These are phyloP conservation scores for Drosophila sproati DNA, from an alignment of 1,140 invertebrate species.

Conservation along the genomic window DNA sequence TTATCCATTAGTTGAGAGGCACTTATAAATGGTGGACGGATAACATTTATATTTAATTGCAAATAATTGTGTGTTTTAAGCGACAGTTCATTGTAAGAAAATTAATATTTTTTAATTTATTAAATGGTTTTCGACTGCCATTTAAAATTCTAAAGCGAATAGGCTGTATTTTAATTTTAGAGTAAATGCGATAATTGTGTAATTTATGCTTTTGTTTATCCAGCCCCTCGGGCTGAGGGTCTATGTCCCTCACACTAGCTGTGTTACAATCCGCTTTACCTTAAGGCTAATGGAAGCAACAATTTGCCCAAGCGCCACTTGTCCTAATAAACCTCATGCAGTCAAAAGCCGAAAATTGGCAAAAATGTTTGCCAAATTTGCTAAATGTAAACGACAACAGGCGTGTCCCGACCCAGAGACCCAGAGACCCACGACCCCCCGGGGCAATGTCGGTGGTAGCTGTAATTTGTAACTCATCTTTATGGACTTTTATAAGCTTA, in stretches of 20 bases:
- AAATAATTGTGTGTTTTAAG: slow-evolving; percentile 22
- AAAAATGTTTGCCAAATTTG: slow-evolving; percentile 61
- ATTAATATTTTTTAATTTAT: slow-evolving; percentile 22
- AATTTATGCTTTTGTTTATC: slow-evolving; percentile 58
- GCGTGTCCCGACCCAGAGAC: not conserved
- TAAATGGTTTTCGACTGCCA: slow-evolving; percentile 35
- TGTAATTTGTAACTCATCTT: slow-evolving; percentile 53
- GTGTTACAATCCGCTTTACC: not conserved
- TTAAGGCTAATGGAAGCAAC: slow-evolving; percentile 54
- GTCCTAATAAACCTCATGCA: slow-evolving; percentile 70
- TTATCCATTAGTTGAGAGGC: slow-evolving; percentile 24
- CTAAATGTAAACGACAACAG: slow-evolving; percentile 15
- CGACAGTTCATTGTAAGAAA: slow-evolving; percentile 5
- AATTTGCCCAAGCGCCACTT: slow-evolving; percentile 67
- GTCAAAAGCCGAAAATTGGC: slow-evolving; percentile 63
- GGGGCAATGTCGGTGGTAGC: slow-evolving; percentile 1
- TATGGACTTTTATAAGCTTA: slow-evolving; percentile 60
- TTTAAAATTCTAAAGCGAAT: slow-evolving; percentile 54
- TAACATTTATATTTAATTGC: slow-evolving; percentile 6
- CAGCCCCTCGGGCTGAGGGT: slow-evolving; percentile 7
- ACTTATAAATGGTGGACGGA: slow-evolving; percentile 11
- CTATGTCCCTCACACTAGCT: not conserved
- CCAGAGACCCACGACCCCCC: too few relatives aligned
- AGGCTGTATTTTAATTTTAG: slow-evolving; percentile 53
- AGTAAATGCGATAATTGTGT: slow-evolving; percentile 66